A percentile compares a stretch with the other conserved stretches of the same genome.
Evolutionary conservation across 2,113 vertebrate species (phyloP).

Genomic region (Cephalopterus ornatus): DNA sequence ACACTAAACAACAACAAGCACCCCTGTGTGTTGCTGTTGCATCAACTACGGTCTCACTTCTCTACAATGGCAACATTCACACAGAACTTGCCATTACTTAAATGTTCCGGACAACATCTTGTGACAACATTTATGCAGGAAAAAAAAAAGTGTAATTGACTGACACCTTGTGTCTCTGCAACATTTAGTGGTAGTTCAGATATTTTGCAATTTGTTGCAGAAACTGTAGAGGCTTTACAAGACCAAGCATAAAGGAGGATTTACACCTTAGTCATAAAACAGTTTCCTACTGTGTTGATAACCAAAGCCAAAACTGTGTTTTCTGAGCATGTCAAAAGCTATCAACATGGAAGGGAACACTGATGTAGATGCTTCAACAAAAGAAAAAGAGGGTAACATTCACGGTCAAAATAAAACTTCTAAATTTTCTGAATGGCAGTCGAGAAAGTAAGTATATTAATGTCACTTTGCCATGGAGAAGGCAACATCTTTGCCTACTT

Average conservation of each 20-base stretch:
- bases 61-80: not conserved
- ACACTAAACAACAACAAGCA: slow-evolving; percentile 39
- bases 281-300: not conserved
- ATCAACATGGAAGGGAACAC: not conserved
- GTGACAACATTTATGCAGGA: not conserved
- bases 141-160: not conserved
- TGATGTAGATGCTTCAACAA: not conserved
- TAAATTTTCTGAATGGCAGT: slow-evolving; percentile 42
- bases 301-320: slow-evolving; percentile 1
- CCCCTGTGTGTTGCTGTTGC: not conserved
- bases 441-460: slow-evolving; percentile 30
- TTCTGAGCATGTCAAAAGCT: not conserved
- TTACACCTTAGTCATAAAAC: slow-evolving; percentile 11
- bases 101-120: not conserved
- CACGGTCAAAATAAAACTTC: not conserved
- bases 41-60: not conserved
- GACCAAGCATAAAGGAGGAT: slow-evolving; percentile 6
- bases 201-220: not conserved
- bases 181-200: not conserved
- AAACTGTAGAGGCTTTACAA: slow-evolving; percentile 4
- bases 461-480: slow-evolving; percentile 11
- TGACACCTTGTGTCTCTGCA: not conserved
- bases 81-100: not conserved
- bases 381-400: not conserved
- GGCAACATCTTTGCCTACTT: slow-evolving; percentile 5